Base-by-base conservation (phyloP, 2,888 invertebrate species). In the Matsumyia berberina region DNA sequence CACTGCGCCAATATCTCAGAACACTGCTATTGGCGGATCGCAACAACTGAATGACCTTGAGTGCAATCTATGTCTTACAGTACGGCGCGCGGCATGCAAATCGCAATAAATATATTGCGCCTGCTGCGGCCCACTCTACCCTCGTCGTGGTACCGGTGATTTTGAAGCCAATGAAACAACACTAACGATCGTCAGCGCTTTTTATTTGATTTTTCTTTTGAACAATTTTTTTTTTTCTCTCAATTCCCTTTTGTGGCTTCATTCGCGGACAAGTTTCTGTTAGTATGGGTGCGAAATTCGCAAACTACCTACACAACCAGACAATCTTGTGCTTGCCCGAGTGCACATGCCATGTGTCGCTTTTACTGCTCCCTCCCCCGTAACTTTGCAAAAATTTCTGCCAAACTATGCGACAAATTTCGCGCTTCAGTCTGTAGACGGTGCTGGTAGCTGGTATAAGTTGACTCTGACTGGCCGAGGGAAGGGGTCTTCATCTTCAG, bases 31-130 rank as follows among this genome's bases (percentile, higher is more conserved):
- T 83, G 82, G 79, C 57, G 46, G 73, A 57, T 62, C 73, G 57
- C 37, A 37, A 49, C 62, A 57, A 44, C 57, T 31, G 19, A 64
- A 58, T 79, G 83, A 83, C 83, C 83, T 83, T 83, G 83, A 64
- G 62, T 83, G 82, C 82, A 82, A 78, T 82, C 53, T 77, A 44
- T 53, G 37, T 39, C 42, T 39, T 66, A 17, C 60, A 37, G 11
- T 35, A 11, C 24, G 15, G 57, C 58, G 51, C 35, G 42, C 44
- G 67, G 67, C 55, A 83, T 73, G 82, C 83, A 83, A 74, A 51
- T 83, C 49, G 69, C 49, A 69, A 79, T 42, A 62, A 73, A 70
- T 66, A 44, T 53, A 78, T 55, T 82, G 82, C 82, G 72, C 66
- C 72, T 53, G 57, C 58, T 39, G 42, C 64, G 35, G 15, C 78